phyloP scores from a whole-genome alignment of 2,113 vertebrate genomes.

The Alces alces region DNA sequence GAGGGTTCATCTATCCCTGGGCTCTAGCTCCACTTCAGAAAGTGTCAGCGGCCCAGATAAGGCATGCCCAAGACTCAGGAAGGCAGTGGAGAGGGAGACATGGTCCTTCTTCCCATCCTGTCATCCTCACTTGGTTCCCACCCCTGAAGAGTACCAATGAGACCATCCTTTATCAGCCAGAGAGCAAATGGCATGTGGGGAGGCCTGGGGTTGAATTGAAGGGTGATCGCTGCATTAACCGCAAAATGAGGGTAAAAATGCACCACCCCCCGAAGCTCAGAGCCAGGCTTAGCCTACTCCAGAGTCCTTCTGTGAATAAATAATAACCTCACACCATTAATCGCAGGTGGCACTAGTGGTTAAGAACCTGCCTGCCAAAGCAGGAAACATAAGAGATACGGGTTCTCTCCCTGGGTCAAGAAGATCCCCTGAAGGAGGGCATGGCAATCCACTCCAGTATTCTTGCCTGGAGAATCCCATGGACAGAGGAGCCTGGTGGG shows the following conservation, averaged over 20 bases:
- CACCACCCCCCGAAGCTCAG: background rate
- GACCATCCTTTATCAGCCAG: background rate
- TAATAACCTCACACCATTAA: background rate
- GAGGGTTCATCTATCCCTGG: background rate
- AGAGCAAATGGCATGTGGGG: background rate
- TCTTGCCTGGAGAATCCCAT: background rate
- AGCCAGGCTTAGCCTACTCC: background rate
- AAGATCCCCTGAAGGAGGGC: background rate
- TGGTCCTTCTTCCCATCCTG: background rate
- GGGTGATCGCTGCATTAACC: background rate
- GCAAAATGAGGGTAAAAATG: background rate
- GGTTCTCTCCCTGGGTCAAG: background rate
- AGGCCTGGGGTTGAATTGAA: background rate
- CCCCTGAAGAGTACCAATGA: background rate
- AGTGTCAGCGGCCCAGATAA: background rate
- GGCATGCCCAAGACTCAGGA: accelerated
- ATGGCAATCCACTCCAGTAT: background rate
- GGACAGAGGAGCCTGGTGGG: background rate
- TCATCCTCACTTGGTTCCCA: background rate
- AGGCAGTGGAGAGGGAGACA: accelerated
- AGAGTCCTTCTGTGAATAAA: background rate
- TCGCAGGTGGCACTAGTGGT: background rate
- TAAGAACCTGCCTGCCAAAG: background rate
- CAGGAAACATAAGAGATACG: background rate
- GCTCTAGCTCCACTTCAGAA: background rate